These are phyloP conservation scores for Spea hammondii DNA, from an alignment of 2,797 vertebrate genomes.

Conservation along the genomic window DNA sequence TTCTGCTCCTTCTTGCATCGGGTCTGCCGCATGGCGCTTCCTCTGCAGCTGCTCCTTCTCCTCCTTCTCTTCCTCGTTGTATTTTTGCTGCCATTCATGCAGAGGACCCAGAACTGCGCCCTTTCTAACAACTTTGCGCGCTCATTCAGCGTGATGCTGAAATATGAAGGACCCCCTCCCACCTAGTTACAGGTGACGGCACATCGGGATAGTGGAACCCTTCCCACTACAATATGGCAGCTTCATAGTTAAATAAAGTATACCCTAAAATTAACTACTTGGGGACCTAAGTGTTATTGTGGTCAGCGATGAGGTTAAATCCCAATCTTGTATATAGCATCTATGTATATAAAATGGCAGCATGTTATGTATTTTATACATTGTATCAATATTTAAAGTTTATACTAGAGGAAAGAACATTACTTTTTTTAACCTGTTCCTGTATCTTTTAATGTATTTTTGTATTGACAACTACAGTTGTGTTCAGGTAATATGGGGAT, in stretches of 20 bases:
- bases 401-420: conserved; percentile 6
- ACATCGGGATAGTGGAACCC: background rate
- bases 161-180: conserved; percentile 82
- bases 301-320: background rate
- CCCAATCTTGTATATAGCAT: conserved; percentile 27
- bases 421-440: conserved; percentile 24
- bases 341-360: conserved; percentile 32
- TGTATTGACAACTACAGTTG: conserved; percentile 29
- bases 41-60: conserved; percentile 81
- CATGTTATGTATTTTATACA: conserved; percentile 43
- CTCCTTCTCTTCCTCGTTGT: conserved; percentile 81
- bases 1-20: conserved; percentile 65
- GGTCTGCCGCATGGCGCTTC: conserved; percentile 80
- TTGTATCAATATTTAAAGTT: conserved; percentile 34
- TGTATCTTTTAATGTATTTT: conserved; percentile 11
- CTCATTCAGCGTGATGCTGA: conserved; percentile 89
- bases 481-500: background rate
- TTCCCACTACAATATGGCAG: conserved; percentile 25
- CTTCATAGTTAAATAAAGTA: background rate
- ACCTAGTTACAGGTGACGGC: conserved; percentile 65
- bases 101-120: conserved; percentile 77
- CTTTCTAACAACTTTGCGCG: conserved; percentile 89
- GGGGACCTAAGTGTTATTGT: background rate
- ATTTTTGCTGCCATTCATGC: conserved; percentile 80
- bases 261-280: conserved; percentile 3